Conservation (phyloP, 2,113 vertebrate genomes). For the Python bivittatus region DNA sequence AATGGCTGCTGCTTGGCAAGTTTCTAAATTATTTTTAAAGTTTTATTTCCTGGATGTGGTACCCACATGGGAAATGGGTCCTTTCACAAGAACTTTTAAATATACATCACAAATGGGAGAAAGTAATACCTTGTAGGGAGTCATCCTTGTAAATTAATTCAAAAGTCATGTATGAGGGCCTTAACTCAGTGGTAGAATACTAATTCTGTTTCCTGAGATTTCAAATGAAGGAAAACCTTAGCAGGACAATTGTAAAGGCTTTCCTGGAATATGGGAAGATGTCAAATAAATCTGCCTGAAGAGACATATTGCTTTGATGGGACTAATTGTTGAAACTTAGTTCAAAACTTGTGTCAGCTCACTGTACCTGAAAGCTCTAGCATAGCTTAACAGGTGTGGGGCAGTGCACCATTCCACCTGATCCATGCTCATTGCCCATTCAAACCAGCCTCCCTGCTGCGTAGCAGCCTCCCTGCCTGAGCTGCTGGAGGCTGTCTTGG, state of each 20-base stretch:
- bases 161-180: not conserved
- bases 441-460: too few relatives aligned
- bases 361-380: not conserved
- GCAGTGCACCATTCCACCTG: not conserved
- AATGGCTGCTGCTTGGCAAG: not conserved
- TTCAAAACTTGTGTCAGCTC: not conserved
- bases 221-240: not conserved
- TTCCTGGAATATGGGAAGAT: not conserved
- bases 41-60: not conserved
- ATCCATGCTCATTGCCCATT: not conserved
- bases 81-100: not conserved
- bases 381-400: too few relatives aligned
- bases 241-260: not conserved
- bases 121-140: not conserved
- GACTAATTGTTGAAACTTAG: not conserved
- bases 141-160: not conserved
- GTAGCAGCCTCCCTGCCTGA: too few relatives aligned
- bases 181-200: not conserved
- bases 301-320: not conserved
- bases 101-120: not conserved
- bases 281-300: not conserved
- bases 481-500: too few relatives aligned
- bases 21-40: not conserved
- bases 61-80: not conserved
- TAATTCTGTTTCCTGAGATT: not conserved